Evolutionary conservation across 2,797 vertebrate genomes (phyloP).

Genomic region (Rhodeus uyekii): DNA sequence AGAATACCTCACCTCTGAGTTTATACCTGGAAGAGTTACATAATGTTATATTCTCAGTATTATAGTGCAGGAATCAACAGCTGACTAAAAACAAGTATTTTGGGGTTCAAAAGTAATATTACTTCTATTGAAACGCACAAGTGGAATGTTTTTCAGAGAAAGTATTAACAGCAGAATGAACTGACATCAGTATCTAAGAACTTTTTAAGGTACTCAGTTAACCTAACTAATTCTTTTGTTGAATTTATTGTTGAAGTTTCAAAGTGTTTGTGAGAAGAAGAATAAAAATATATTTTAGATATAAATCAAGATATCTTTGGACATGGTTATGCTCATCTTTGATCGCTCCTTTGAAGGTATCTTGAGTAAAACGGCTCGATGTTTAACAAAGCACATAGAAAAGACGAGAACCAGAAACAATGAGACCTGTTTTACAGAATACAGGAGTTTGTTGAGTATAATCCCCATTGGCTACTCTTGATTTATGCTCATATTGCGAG

Average conservation of each 20-base stretch:
- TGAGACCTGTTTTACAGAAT: too few relatives aligned
- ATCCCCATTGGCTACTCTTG: neutral
- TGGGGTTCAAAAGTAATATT: neutral
- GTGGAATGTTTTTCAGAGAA: neutral
- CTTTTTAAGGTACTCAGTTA: neutral
- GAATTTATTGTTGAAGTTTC: neutral
- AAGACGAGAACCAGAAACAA: neutral
- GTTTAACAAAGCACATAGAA: neutral
- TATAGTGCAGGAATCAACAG: neutral
- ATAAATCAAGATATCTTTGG: neutral
- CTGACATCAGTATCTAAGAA: neutral
- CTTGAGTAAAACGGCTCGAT: neutral
- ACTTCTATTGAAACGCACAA: neutral
- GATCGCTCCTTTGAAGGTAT: neutral
- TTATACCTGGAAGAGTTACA: slow-evolving; percentile 78
- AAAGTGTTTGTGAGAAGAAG: neutral
- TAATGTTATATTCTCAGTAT: slow-evolving; percentile 21
- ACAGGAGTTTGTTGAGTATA: too few relatives aligned
- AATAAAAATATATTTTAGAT: neutral
- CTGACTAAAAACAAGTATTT: neutral
- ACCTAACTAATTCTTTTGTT: neutral
- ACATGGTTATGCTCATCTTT: neutral
- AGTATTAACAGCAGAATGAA: neutral
- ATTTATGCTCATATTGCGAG: neutral
- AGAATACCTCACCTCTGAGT: slow-evolving; percentile 91